Base-by-base conservation (phyloP, 2,888 invertebrate species). In the Microctonus aethiopoides region DNA sequence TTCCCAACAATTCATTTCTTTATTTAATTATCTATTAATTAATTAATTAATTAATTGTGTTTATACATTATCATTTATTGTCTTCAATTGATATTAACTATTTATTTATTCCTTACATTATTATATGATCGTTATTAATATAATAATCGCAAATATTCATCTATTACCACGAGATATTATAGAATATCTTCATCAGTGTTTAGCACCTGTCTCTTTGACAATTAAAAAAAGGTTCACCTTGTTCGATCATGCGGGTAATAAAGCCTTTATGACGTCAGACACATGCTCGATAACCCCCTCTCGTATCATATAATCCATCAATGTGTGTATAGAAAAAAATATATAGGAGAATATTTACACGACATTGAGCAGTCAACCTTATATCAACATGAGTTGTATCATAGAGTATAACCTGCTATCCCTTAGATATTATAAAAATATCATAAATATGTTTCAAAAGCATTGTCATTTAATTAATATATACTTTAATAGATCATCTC, bases 211-310 rank as follows among this genome's bases (percentile, higher is more conserved):
- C 78, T 67, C 79, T 81, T 80, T 78, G 81, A 79, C 76, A 77
- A 75, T 82, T 77, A 79, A 80, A 46, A 78, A 80, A 79, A 82
- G 82, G 81, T 80, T 82, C 80, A 79, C 84, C 85, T 83, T 83
- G 82, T 82, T 76, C 78, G 79, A 75, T 82, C 83, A 83, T 83
- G 83, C 81, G 84, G 80, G 79, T 80, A 82, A 83, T 83, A 81
- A 70, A 81, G 81, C 83, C 82, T 84, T 80, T 82, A 79, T 86
- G 83, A 86, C 86, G 84, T 86, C 82, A 84, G 79, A 76, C 79
- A 80, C 80, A 81, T 83, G 81, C 75, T 77, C 77, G 74, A 77
- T 77, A 76, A 77, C 74, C 74, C 71, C 61, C 16, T n/a, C 70
- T 71, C 56, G 64, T 61, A 72, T 72, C 72, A 64, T 73, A 52